Conservation (phyloP, 2,888 invertebrate species). For the Taenaris catops region DNA sequence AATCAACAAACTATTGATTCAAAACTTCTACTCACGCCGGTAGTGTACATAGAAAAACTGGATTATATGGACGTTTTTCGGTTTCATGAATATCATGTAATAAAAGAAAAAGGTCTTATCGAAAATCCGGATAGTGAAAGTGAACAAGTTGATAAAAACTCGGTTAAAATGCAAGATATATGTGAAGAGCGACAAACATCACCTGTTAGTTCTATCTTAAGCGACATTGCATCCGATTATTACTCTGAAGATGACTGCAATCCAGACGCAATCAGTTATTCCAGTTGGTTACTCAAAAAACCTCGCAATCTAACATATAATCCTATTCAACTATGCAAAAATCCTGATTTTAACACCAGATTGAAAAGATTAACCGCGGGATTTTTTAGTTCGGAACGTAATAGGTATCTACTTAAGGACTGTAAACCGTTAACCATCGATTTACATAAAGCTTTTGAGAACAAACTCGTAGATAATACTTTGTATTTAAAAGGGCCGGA, state of each 20-base stretch:
- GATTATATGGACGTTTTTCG: constrained; percentile 49
- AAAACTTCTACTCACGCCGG: constrained; percentile 55
- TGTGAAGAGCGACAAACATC: constrained; percentile 1
- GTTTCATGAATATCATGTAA: constrained; percentile 27
- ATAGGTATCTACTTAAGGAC: constrained; percentile 44
- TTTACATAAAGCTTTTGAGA: constrained; percentile 55
- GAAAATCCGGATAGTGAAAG: constrained; percentile 44
- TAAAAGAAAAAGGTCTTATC: constrained; percentile 37
- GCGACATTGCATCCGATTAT: constrained; percentile 10
- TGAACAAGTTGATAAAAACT: constrained; percentile 37
- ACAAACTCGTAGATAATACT: constrained; percentile 45
- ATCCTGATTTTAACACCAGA: constrained; percentile 67
- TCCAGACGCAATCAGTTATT: constrained; percentile 31
- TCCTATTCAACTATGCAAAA: constrained; percentile 58
- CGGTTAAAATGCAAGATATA: constrained; percentile 23
- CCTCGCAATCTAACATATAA: constrained; percentile 50
- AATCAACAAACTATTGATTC: constrained; percentile 44
- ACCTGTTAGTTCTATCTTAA: constrained; percentile 1
- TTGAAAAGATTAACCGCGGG: constrained; percentile 52
- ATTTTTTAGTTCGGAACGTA: constrained; percentile 49
- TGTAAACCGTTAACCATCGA: constrained; percentile 63
- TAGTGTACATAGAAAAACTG: constrained; percentile 51
- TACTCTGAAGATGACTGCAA: constrained; percentile 8
- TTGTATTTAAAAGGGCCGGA: constrained; percentile 38
- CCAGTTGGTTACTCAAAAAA: constrained; percentile 52